Base-by-base conservation (phyloP, 2,888 invertebrate species). In the Unio pictorum region DNA sequence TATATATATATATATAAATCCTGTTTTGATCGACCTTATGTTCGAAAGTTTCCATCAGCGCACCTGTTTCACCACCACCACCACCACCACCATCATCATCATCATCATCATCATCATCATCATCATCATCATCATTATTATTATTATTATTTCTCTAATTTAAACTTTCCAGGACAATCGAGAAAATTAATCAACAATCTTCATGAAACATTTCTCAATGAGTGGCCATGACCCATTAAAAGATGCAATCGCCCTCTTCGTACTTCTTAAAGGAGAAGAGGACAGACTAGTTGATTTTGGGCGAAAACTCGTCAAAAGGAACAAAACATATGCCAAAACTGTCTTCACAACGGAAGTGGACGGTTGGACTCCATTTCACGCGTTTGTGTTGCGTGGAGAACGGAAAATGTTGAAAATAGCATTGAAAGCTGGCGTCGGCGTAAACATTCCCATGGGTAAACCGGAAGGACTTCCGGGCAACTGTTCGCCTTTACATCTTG, bases 341-440 rank as follows among this genome's bases (percentile, higher is more conserved):
- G 78, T 86, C 18, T 84, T 86, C 34, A 75, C 78, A 62, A 74
- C 81, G 5, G 70, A 76, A 18, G 79, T 85, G 0, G 85, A 86
- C 56, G 84, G 84, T 15, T 86, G 86, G 86, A 84, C 86, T n/a
- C 83, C 84, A 17, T 81, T 86, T 64, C 86, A 86, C 67, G 86
- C 86, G 17, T 84, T 82, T 66, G 83, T 83, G 11, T 72, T 86
- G 7, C 78, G 82, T 18, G 85, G 86, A n/a, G 82, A 82, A 11
- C 71, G 82, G 8, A 83, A 82, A 70, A 78, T 85, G 68, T 72
- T 86, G 34, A 86, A 86, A 75, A 66, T 81, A 28, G 81, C 82
- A 28, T 68, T 85, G 20, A 80, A 76, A 60, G 73, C 84, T 0
- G 83, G 84, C 0, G 83, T 84, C 0, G 78, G 81, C 63, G 82